These are phyloP conservation scores for Sphenopsis melanotis DNA, from an alignment of 2,797 vertebrate genomes.

Conservation along the genomic window DNA sequence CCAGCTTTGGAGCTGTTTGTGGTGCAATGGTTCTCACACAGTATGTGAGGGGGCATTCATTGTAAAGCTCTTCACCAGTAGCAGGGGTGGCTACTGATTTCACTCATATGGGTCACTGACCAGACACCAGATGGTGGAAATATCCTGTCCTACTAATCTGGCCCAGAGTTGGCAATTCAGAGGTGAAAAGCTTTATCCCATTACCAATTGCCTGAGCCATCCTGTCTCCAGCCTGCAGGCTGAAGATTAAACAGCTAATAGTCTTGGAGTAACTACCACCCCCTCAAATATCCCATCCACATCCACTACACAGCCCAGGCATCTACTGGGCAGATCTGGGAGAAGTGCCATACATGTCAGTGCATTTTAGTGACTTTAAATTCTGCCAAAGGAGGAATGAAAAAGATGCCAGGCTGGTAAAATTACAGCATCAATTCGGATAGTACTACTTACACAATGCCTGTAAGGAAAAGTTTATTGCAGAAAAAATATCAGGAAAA, in stretches of 20 bases:
- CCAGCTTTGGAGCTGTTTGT: background rate
- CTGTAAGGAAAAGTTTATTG: background rate
- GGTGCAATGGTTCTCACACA: background rate
- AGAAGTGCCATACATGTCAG: background rate
- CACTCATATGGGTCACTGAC: conserved; percentile 35
- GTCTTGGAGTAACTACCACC: background rate
- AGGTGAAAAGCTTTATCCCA: conserved; percentile 57
- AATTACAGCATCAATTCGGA: background rate
- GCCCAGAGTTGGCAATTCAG: conserved; percentile 9
- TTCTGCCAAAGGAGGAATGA: background rate
- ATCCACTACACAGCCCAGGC: background rate
- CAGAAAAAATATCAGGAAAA: background rate
- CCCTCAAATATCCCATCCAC: background rate
- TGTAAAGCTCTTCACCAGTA: background rate
- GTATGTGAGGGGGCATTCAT: background rate
- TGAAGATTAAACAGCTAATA: conserved; percentile 46
- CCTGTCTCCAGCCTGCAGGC: background rate
- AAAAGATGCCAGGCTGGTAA: background rate
- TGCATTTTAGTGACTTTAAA: background rate
- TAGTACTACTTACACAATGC: background rate
- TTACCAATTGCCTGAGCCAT: conserved; percentile 47
- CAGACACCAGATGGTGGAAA: conserved; percentile 62
- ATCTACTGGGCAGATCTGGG: background rate
- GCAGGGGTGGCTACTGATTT: background rate
- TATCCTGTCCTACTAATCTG: conserved; percentile 50